Evolutionary conservation across 1,140 invertebrate species (phyloP), one percentile per base, ranked within the genome.

Genomic region (Dendrolimus punctatus): DNA sequence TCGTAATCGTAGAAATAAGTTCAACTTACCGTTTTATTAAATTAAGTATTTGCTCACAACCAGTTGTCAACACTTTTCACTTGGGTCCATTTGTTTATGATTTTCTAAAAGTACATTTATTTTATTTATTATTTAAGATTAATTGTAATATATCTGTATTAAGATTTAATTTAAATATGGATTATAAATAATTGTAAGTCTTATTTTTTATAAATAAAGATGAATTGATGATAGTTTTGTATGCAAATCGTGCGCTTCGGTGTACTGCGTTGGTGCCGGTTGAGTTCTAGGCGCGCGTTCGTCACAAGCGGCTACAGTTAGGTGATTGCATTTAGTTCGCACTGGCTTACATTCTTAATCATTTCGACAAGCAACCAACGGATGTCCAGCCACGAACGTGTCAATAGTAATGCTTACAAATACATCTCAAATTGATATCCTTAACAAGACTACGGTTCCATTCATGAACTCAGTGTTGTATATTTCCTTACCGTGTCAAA

Each of bases 321-420:
- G 67, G 59, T 70, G 75, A 80, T 84, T 81, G 80, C 71, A 66
- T 60, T 71, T 61, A 59, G 66, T 72, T 68, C 51, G 65, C 61
- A 69, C 68, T 58, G 69, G 65, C 69, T 70, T 55, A 68, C 65
- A 71, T 64, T 76, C 73, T 76, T 74, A 74, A 73, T 66, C 60
- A 74, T 80, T 75, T 75, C 63, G 64, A 75, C 72, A 74, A 72
- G 59, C 52, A 66, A 55, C 49, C 57, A 60, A 53, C 69, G 71
- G 76, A 81, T 79, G 72, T 67, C 68, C 59, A 70, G 58, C 47
- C 53, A 57, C 59, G 53, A 41, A 64, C 53, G 55, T 61, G 57
- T 65, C 61, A 66, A 60, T 64, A 58, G 49, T 46, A 55, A 45
- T 57, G 43, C 57, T 51, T 58, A 51, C 9, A 51, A 23, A 23